phyloP scores from a whole-genome alignment of 1,140 invertebrate species.

The Bombus terrestris region DNA sequence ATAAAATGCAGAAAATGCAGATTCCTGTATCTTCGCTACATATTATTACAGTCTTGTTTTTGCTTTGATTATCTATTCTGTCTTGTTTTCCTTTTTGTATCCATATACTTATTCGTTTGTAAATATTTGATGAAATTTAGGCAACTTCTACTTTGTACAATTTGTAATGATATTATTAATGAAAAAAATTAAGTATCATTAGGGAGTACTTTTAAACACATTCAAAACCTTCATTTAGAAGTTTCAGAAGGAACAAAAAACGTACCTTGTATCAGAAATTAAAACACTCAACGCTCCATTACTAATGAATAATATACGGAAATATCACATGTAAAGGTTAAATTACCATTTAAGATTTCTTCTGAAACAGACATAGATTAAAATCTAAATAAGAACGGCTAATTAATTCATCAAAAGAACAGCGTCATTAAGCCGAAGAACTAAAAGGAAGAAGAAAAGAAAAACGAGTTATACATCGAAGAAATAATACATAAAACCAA shows the following conservation, averaged over 20 bases:
- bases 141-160: too few relatives aligned
- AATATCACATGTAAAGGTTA: not conserved
- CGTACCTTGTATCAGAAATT: not conserved
- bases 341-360: not conserved
- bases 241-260: too few relatives aligned
- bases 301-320: not conserved
- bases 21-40: too few relatives aligned
- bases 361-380: not conserved
- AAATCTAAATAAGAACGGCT: not conserved
- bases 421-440: not conserved
- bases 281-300: not conserved
- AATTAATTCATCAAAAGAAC: slow-evolving; percentile 3
- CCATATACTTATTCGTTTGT: too few relatives aligned
- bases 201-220: not conserved
- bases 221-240: not conserved
- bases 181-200: not conserved
- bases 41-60: too few relatives aligned
- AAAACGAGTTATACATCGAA: not conserved
- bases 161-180: not conserved
- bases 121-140: too few relatives aligned
- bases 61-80: too few relatives aligned
- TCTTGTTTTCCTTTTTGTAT: not conserved
- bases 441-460: not conserved
- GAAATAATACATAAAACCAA: not conserved
- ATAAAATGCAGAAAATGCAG: not conserved